A percentile compares a stretch with the other conserved stretches of the same genome.
These are phyloP conservation scores for Copsychus sechellarum DNA, from an alignment of 2,113 vertebrate genomes.

Conservation along the genomic window DNA sequence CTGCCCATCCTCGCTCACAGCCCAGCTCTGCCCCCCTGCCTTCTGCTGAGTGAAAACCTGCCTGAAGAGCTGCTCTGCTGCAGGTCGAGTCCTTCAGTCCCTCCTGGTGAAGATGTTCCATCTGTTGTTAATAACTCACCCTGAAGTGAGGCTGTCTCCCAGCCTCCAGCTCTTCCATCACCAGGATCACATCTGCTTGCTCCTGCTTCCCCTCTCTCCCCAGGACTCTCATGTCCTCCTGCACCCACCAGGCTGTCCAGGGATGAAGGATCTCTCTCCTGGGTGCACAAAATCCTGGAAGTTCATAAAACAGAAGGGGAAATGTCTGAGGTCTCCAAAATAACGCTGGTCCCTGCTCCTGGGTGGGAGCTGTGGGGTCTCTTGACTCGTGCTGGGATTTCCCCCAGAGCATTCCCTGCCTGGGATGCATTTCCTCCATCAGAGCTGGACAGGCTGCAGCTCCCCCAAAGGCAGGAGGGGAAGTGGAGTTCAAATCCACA, in stretches of 20 bases:
- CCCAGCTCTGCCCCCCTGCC: neutral
- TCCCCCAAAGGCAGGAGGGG: neutral
- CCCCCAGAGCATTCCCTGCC: too few relatives aligned
- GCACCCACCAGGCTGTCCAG: neutral
- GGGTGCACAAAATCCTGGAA: neutral
- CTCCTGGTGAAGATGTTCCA: neutral
- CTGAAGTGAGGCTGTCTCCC: neutral
- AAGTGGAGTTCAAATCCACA: neutral
- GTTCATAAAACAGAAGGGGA: neutral
- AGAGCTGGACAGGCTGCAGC: neutral
- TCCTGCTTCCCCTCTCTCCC: neutral
- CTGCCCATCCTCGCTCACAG: neutral
- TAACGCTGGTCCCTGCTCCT: neutral
- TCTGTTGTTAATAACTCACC: neutral
- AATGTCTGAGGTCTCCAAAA: rapidly evolving
- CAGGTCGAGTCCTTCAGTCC: neutral
- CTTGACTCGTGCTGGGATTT: neutral
- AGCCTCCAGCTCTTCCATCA: neutral
- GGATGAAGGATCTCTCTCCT: neutral
- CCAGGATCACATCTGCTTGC: neutral
- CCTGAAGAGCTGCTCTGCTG: neutral
- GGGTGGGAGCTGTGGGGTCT: neutral
- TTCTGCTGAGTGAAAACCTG: neutral
- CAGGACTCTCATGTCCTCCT: neutral
- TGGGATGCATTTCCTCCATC: neutral